These are phyloP conservation scores for Aldabrachelys gigantea DNA, from an alignment of 2,113 vertebrate genomes.

Conservation along the genomic window DNA sequence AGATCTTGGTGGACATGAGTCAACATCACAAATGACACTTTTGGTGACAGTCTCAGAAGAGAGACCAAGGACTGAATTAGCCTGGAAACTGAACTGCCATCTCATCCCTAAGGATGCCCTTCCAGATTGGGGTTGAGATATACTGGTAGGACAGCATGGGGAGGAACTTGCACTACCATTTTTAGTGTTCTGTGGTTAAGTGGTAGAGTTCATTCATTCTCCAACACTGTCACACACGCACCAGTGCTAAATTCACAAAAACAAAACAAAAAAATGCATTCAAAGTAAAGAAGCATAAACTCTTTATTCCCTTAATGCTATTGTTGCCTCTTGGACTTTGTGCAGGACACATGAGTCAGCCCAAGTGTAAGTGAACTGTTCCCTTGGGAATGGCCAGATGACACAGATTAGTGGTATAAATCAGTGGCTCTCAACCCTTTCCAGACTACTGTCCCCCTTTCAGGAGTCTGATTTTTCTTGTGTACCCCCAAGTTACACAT, in stretches of 20 bases:
- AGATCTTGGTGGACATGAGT: neutral
- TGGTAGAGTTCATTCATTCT: neutral
- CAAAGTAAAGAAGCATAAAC: neutral
- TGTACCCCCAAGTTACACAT: too few species aligned
- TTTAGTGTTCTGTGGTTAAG: neutral
- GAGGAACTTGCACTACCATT: too few species aligned
- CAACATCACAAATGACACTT: neutral
- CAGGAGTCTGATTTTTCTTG: too few species aligned
- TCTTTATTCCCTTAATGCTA: neutral
- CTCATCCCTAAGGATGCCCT: too few species aligned
- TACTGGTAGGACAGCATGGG: too few species aligned
- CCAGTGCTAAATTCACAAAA: too few species aligned
- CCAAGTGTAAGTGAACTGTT: neutral
- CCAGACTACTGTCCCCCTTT: too few species aligned
- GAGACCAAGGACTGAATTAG: neutral
- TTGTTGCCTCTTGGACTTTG: neutral
- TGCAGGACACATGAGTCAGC: neutral
- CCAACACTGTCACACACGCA: neutral
- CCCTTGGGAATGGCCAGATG: neutral
- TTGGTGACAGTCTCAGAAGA: neutral
- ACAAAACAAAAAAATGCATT: neutral
- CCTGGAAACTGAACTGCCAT: neutral
- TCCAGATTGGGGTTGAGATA: too few species aligned
- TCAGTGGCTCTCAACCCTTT: too few species aligned
- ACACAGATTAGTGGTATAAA: neutral